These are phyloP conservation scores for Zootoca vivipara DNA, from an alignment of 2,113 vertebrate species.

Conservation along the genomic window DNA sequence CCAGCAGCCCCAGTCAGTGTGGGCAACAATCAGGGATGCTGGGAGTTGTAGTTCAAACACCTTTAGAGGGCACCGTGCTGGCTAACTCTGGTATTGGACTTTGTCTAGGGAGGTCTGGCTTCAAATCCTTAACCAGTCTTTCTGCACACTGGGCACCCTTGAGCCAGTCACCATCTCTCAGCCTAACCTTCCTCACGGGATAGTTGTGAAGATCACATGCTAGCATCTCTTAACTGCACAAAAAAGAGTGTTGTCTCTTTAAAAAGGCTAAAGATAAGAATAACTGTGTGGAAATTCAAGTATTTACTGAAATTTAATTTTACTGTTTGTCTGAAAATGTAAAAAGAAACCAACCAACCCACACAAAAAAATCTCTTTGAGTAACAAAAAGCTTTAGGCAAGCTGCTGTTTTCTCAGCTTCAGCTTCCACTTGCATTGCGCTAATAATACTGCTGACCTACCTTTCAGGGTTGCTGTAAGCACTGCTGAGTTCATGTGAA, in stretches of 20 bases:
- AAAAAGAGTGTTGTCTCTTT: neutral
- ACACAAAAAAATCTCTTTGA: neutral
- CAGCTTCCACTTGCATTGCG: neutral
- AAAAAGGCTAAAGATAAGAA: accelerated
- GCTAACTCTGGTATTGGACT: too few relatives aligned
- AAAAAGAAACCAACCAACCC: neutral
- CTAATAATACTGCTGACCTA: neutral
- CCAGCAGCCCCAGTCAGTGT: too few relatives aligned
- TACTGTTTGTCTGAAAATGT: slow-evolving; percentile 1
- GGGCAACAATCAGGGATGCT: too few relatives aligned
- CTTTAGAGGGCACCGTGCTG: neutral
- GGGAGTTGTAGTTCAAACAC: neutral
- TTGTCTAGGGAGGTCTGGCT: neutral
- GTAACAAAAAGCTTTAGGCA: neutral
- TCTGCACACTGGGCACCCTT: too few relatives aligned
- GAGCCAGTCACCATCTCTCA: neutral
- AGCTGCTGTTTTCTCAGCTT: neutral
- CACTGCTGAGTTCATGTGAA: neutral
- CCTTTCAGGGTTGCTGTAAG: neutral
- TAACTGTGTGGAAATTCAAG: neutral
- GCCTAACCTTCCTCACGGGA: too few relatives aligned
- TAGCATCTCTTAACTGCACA: neutral
- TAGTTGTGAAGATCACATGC: neutral
- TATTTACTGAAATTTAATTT: neutral
- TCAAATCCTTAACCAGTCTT: neutral